Percentiles rank a stretch among this genome's conserved stretches.
These are phyloP conservation scores for Electrophaes corylata DNA, from an alignment of 2,888 invertebrate species.

Conservation along the genomic window DNA sequence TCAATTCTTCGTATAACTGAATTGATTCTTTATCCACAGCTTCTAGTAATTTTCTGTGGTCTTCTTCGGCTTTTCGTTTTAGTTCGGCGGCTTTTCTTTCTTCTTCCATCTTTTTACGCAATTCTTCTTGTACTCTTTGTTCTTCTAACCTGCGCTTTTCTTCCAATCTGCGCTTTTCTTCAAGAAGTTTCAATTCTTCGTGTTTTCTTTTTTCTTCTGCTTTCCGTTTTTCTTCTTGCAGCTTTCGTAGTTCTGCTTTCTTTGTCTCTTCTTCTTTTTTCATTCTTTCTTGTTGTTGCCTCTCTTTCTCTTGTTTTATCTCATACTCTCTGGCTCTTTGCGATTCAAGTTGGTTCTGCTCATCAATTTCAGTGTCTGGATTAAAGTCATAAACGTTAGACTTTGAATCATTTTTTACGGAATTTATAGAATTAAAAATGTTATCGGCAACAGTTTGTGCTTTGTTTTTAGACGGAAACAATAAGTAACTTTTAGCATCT, in stretches of 20 bases:
- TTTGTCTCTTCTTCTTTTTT: slow-evolving; percentile 44
- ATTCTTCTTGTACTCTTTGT: slow-evolving; percentile 49
- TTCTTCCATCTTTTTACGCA: slow-evolving; percentile 57
- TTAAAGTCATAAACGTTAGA: slow-evolving; percentile 62
- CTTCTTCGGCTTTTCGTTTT: slow-evolving; percentile 63
- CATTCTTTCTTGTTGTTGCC: slow-evolving; percentile 45
- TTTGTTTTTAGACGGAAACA: slow-evolving; percentile 73
- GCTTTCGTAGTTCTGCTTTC: slow-evolving; percentile 43
- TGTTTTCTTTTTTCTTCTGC: slow-evolving; percentile 40
- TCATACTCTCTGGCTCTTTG: slow-evolving; percentile 49
- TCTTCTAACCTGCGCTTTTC: slow-evolving; percentile 46
- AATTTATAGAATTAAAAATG: slow-evolving; percentile 62
- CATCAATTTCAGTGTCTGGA: slow-evolving; percentile 49
- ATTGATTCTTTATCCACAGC: slow-evolving; percentile 67
- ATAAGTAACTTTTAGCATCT: slow-evolving; percentile 57
- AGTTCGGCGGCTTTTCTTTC: slow-evolving; percentile 59
- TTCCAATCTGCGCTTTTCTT: slow-evolving; percentile 44
- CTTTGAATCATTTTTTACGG: slow-evolving; percentile 41
- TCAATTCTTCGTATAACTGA: slow-evolving; percentile 61
- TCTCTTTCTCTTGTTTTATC: slow-evolving; percentile 55
- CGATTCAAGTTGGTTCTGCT: slow-evolving; percentile 36
- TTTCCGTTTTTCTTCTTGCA: slow-evolving; percentile 48
- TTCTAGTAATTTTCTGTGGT: slow-evolving; percentile 61
- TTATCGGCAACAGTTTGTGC: slow-evolving; percentile 64
- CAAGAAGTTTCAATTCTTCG: slow-evolving; percentile 42